phyloP scores from a whole-genome alignment of 2,113 vertebrate genomes.

The Heloderma charlesbogerti region DNA sequence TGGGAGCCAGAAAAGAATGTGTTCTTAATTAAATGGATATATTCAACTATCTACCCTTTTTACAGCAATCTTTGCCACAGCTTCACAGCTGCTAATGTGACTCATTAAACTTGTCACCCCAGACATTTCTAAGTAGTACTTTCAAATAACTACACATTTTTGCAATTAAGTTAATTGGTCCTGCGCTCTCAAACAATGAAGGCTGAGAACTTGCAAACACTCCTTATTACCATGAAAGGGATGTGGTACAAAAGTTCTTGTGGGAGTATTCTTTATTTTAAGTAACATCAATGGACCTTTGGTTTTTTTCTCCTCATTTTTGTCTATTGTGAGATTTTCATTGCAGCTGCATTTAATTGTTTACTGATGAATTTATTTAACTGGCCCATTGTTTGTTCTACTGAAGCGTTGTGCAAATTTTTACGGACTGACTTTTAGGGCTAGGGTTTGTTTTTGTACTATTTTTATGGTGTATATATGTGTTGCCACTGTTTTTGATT shows the following conservation, averaged over 20 bases:
- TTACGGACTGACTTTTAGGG: neutral
- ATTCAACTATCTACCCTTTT: neutral
- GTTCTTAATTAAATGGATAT: neutral
- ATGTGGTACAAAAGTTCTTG: neutral
- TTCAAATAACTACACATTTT: slow-evolving; percentile 25
- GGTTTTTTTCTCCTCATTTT: neutral
- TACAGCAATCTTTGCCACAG: neutral
- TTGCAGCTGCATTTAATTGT: neutral
- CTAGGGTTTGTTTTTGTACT: neutral
- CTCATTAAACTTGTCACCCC: slow-evolving; percentile 20
- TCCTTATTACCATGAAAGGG: neutral
- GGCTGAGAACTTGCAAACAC: neutral
- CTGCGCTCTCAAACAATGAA: neutral
- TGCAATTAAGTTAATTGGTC: slow-evolving; percentile 40
- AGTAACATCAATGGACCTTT: neutral
- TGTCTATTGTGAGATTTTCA: neutral
- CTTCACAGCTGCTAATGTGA: slow-evolving; percentile 13
- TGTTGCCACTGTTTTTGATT: neutral
- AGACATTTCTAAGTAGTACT: slow-evolving; percentile 27
- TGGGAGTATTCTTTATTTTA: slow-evolving; percentile 8
- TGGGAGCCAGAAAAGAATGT: neutral
- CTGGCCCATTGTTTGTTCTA: neutral
- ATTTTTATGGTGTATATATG: neutral
- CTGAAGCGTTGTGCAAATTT: neutral
- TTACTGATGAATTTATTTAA: neutral